These are phyloP conservation scores for Hybos culiciformis DNA, from an alignment of 2,888 invertebrate genomes.

Conservation along the genomic window DNA sequence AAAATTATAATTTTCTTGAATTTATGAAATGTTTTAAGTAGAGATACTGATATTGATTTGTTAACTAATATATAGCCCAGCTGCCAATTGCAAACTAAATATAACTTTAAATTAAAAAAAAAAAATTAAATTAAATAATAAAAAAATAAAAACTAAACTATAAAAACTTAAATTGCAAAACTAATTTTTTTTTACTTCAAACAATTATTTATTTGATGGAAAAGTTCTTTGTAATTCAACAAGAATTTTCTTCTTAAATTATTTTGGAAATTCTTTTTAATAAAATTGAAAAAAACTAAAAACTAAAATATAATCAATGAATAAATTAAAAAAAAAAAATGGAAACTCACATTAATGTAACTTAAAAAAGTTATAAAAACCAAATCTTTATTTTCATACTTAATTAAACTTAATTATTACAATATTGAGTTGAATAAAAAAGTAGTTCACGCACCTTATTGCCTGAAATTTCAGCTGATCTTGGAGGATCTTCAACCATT, in stretches of 20 bases:
- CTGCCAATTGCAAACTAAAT: conserved; percentile 14
- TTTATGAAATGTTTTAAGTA: too few relatives aligned
- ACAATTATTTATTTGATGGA: not conserved
- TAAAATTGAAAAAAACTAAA: not conserved
- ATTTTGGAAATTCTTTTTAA: not conserved
- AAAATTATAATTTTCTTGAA: too few relatives aligned
- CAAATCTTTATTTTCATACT: not conserved
- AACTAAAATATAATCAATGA: not conserved
- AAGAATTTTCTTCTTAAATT: not conserved
- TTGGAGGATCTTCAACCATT: conserved; percentile 37
- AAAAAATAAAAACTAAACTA: conserved; percentile 7
- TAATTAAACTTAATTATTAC: not conserved
- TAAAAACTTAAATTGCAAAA: conserved; percentile 9
- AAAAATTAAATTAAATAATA: not conserved
- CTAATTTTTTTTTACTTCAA: conserved; percentile 7
- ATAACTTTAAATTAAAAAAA: conserved; percentile 10
- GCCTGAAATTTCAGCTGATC: conserved; percentile 42
- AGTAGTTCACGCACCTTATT: conserved; percentile 53
- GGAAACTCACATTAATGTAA: not conserved
- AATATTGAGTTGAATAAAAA: not conserved
- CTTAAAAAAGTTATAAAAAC: not conserved
- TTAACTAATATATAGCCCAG: conserved; percentile 2
- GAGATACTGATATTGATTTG: too few relatives aligned
- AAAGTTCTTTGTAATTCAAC: not conserved
- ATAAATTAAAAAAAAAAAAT: not conserved